A percentile compares a stretch with the other conserved stretches of the same genome.
phyloP scores from a whole-genome alignment of 2,888 invertebrate genomes.

The Alviniconcha strummeri region DNA sequence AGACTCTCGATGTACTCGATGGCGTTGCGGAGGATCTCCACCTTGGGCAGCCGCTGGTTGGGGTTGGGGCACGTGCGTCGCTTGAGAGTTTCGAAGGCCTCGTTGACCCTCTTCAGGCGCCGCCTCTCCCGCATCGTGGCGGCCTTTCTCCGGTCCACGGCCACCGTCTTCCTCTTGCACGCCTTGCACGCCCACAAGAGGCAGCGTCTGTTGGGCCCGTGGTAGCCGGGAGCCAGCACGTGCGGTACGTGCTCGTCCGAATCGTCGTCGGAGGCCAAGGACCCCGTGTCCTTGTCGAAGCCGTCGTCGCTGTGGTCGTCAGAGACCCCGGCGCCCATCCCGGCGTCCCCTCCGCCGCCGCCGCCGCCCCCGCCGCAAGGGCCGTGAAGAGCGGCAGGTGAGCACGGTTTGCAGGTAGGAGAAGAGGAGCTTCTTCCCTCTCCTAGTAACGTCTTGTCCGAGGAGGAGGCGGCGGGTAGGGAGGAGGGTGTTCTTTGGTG shows the following conservation, averaged over 20 bases:
- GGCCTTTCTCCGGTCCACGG: slow-evolving; percentile 96
- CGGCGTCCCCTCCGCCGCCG: slow-evolving; percentile 7
- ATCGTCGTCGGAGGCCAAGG: slow-evolving; percentile 53
- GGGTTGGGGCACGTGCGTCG: slow-evolving; percentile 95
- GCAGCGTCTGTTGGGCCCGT: slow-evolving; percentile 80
- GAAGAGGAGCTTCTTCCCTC: slow-evolving; percentile 1
- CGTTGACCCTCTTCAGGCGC: slow-evolving; percentile 96
- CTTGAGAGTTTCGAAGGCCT: slow-evolving; percentile 96
- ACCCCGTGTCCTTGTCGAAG: slow-evolving; percentile 47
- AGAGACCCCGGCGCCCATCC: not conserved
- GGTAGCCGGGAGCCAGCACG: slow-evolving; percentile 73
- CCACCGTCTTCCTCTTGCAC: slow-evolving; percentile 92
- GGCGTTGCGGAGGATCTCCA: slow-evolving; percentile 96
- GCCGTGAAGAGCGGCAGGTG: slow-evolving; percentile 11
- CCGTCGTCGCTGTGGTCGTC: slow-evolving; percentile 35
- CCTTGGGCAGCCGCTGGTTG: slow-evolving; percentile 95
- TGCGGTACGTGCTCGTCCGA: slow-evolving; percentile 68
- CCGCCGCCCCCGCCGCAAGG: not conserved
- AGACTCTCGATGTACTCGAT: slow-evolving; percentile 94
- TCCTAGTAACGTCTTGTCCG: slow-evolving; percentile 8
- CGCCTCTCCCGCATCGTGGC: slow-evolving; percentile 96
- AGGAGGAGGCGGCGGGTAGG: not conserved
- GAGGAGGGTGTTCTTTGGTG: not conserved
- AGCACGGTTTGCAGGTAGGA: not conserved
- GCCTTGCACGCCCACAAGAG: slow-evolving; percentile 98